These are phyloP conservation scores for Gallinago nigripennis DNA, from an alignment of 2,797 vertebrate genomes.

Conservation along the genomic window DNA sequence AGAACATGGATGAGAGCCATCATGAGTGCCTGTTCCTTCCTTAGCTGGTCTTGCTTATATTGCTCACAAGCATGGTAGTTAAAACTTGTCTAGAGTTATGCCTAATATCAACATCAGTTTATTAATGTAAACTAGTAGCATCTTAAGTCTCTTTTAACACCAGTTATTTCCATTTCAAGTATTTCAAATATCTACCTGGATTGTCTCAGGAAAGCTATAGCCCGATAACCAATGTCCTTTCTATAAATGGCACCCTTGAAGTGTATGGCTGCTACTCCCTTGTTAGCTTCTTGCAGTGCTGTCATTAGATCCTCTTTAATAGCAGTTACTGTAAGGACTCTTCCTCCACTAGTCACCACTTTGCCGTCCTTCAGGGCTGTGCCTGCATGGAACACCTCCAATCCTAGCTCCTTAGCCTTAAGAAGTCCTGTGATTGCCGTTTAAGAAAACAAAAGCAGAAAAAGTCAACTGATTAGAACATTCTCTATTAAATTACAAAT, in stretches of 20 bases:
- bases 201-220: slow-evolving; percentile 84
- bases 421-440: slow-evolving; percentile 79
- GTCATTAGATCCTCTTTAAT: slow-evolving; percentile 76
- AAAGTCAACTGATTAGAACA: neutral
- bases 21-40: neutral
- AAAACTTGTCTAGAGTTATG: neutral
- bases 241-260: slow-evolving; percentile 88
- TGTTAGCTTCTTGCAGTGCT: slow-evolving; percentile 85
- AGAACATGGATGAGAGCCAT: neutral
- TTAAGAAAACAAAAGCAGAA: neutral
- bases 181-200: slow-evolving; percentile 82
- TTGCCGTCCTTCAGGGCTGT: slow-evolving; percentile 82
- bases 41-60: neutral
- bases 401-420: slow-evolving; percentile 79
- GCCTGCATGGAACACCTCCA: slow-evolving; percentile 93
- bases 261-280: slow-evolving; percentile 79
- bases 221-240: slow-evolving; percentile 88
- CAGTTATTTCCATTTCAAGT: neutral
- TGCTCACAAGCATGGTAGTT: neutral
- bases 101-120: neutral
- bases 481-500: neutral
- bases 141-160: neutral
- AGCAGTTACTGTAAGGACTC: slow-evolving; percentile 90
- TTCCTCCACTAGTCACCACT: slow-evolving; percentile 89
- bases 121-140: neutral